These are phyloP conservation scores for Parazoanthus swiftii DNA, from an alignment of 92 coral and sea anemone genomes.

Conservation along the genomic window DNA sequence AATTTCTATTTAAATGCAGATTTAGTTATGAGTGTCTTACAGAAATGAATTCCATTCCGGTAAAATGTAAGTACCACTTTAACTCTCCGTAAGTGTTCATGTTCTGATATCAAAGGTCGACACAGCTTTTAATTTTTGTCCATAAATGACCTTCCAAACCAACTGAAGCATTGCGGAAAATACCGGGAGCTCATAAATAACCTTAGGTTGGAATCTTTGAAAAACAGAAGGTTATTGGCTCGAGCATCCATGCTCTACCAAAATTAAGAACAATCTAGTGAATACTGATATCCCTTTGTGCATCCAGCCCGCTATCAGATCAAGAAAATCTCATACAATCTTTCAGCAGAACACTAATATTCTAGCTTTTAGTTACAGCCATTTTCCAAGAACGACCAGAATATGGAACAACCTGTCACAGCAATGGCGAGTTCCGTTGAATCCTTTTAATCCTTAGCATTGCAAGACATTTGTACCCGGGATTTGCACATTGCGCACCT, in stretches of 20 bases:
- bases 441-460: conserved; percentile 33
- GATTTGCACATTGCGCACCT: conserved; percentile 28
- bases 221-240: conserved; percentile 35
- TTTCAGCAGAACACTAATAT: conserved; percentile 25
- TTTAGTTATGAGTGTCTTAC: too few species aligned
- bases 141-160: too few species aligned
- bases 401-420: conserved; percentile 37
- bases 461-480: conserved; percentile 3
- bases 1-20: too few species aligned
- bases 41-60: too few species aligned
- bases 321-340: conserved; percentile 11
- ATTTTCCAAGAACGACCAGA: conserved; percentile 19
- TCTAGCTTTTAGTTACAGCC: conserved; percentile 31
- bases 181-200: conserved; percentile 13
- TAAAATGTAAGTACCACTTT: too few species aligned
- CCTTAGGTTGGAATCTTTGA: conserved; percentile 46
- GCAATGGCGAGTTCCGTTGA: conserved; percentile 1
- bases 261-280: conserved; percentile 36
- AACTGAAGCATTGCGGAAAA: too few species aligned
- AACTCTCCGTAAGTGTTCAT: too few species aligned
- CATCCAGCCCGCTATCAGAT: conserved; percentile 29
- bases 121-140: too few species aligned
- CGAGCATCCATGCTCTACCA: conserved; percentile 37
- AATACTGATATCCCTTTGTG: conserved; percentile 22
- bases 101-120: too few species aligned